Base-by-base conservation (phyloP, 1,140 invertebrate genomes). In the Aradophagus sp. region DNA sequence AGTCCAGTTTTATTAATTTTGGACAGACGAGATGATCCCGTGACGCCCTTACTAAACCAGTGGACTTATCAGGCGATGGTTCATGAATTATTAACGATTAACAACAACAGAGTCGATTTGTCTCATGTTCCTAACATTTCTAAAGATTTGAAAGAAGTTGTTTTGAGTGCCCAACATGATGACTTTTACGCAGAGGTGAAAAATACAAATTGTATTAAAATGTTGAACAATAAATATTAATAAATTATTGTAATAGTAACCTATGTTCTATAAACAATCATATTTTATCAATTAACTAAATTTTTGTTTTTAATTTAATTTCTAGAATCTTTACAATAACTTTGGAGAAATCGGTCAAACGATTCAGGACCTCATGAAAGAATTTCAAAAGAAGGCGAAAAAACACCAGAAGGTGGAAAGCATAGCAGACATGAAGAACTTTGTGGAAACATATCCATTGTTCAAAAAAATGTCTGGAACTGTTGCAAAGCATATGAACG, bases 61-160 rank as follows among this genome's bases (percentile, higher is more conserved):
- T 99, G 98, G 98, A 99, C 97, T 0, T 99, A 99, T 86, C 97
- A 99, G 86, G 97, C 97, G 5, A 99, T 99, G 98, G 96, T 99
- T 1, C 98, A 99, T 85, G 97, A 99, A 87, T 84, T 99, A 34
- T 84, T 99, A 15, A 93, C 92, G 0, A 98, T 99, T 69, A 92
- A 91, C 70, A 99, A 99, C 78, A 99, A 99, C 86, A 89, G 97
- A 61, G 96, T 99, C 2, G 95, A 93, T 81, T 87, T 99, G 38
- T 91, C 93, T 0, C 88, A 92, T 56, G 89, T 97, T 11, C 91
- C 93, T 27, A 92, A 91, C 15, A 90, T 93, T 39, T 89, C 89
- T n/a, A 96, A 96, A 84, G 97, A 99, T 73, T 87, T 97, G 17
- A 90, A 92, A 74, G 96, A 98, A 88, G 91, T 99, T 1, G 95